A percentile compares a stretch with the other conserved stretches of the same genome.
phyloP scores from a whole-genome alignment of 1,140 invertebrate genomes.

The Drosophila tani region DNA sequence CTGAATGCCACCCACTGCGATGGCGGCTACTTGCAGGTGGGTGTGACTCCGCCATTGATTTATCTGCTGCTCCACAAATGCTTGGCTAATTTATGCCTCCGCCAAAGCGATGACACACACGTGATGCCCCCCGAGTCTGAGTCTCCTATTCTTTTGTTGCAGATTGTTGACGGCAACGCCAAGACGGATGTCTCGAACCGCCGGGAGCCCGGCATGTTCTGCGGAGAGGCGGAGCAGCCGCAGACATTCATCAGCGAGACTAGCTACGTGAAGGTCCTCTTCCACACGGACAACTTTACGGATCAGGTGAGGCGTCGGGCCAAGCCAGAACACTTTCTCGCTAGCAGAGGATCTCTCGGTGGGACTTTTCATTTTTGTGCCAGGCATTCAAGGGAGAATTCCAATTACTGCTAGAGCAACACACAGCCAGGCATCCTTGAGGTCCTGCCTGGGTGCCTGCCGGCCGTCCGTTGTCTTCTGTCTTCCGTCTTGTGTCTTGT shows the following conservation, averaged over 20 bases:
- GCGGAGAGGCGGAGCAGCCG: constrained; percentile 96
- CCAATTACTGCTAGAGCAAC: constrained; percentile 63
- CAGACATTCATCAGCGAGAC: constrained; percentile 97
- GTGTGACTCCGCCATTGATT: constrained; percentile 53
- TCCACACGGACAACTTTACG: constrained; percentile 96
- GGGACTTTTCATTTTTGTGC: constrained; percentile 46
- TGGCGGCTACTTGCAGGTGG: constrained; percentile 94
- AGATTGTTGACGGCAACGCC: constrained; percentile 93
- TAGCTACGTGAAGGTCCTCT: constrained; percentile 94
- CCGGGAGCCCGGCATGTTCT: constrained; percentile 94
- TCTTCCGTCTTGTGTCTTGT: constrained; percentile 7
- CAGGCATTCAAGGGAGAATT: constrained; percentile 50
- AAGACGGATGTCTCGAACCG: constrained; percentile 94
- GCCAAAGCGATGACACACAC: constrained; percentile 56
- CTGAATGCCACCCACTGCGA: constrained; percentile 94
- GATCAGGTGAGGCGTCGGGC: constrained; percentile 90
- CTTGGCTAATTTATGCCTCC: constrained; percentile 74
- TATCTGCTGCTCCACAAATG: constrained; percentile 23
- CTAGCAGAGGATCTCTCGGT: constrained; percentile 28
- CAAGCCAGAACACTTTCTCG: constrained; percentile 15
- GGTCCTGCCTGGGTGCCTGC: constrained; percentile 6
- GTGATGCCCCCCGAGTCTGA: constrained; percentile 50
- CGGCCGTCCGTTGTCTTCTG: constrained; percentile 3
- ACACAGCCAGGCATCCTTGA: constrained; percentile 42
- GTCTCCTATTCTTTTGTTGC: constrained; percentile 63